Evolutionary conservation across 2,797 vertebrate genomes (phyloP), one percentile per base, ranked within the genome.

Genomic region (Gallirallus australis): DNA sequence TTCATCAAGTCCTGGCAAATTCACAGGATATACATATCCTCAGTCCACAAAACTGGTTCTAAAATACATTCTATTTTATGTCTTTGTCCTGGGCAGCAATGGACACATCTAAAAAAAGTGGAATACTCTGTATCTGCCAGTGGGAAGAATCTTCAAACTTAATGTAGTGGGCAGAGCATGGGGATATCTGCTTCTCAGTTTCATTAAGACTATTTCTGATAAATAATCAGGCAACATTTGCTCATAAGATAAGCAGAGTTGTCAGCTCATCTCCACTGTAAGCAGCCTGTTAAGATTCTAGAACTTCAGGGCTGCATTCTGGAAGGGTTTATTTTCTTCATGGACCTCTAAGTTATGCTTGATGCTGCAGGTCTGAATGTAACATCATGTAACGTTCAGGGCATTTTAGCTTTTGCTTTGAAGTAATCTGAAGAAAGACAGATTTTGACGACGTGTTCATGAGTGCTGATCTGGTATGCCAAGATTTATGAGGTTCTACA

Each of bases 371-470:
- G 27, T 72, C 72, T 70, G 37, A 82, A 30, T 91, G 37, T 28
- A 39, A 20, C 47, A 23, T 56, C 66, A 12, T 28, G 17, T 76
- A 27, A 53, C 8, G 15, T 66, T 66, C 42, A 39, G 60, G 86
- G 63, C 47, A 15, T 86, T 86, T 86, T 83, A 78, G 42, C n/a
- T 70, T 48, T 73, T 80, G 12, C 28, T 80, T 90, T 95, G 40
- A 84, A 82, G 63, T 53, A 56, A 76, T 72, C 57, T 85, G 52
- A 90, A 86, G 47, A 82, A 21, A 70, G 50, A 31, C 63, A 88
- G 66, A 76, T 15, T 48, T 56, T 33, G n/a, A 78, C 42, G n/a
- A 61, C 47, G 3, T 0, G 11, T 68, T 79, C 10, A 20, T 57
- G 35, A 42, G 15, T 20, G 23, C 52, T 83, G 54, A 72, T 68